phyloP scores from a whole-genome alignment of 1,140 invertebrate species.

The Acyrthosiphon pisum region DNA sequence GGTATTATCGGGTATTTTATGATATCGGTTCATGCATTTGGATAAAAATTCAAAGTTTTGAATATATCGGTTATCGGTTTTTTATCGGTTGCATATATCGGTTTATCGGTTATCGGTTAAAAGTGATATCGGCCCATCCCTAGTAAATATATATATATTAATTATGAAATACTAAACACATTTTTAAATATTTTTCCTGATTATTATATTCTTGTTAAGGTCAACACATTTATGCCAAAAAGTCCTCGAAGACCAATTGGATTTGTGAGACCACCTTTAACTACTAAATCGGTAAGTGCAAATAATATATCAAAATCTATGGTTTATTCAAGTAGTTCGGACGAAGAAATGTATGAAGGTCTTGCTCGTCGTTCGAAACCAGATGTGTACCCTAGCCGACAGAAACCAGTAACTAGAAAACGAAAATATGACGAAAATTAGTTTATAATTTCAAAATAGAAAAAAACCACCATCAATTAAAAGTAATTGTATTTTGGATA shows the following conservation, averaged over 20 bases:
- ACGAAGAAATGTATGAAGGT: constrained; percentile 53
- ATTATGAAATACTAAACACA: not conserved
- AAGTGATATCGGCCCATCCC: too few species aligned
- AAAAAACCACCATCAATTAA: constrained; percentile 32
- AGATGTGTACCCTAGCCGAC: constrained; percentile 27
- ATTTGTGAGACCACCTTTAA: constrained; percentile 48
- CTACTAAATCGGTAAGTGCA: constrained; percentile 40
- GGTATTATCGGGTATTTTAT: too few species aligned
- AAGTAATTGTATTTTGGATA: constrained; percentile 45
- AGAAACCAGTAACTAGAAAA: constrained; percentile 26
- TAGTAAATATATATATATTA: not conserved
- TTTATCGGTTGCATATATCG: too few species aligned
- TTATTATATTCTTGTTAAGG: not conserved
- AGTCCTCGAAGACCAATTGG: constrained; percentile 43
- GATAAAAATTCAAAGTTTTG: too few species aligned
- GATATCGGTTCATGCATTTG: too few species aligned
- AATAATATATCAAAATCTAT: constrained; percentile 47
- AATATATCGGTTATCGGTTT: too few species aligned
- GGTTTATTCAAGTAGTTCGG: constrained; percentile 21
- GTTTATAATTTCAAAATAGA: constrained; percentile 48
- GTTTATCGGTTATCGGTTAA: too few species aligned
- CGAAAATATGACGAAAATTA: too few species aligned
- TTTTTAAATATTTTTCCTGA: not conserved
- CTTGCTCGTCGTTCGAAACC: constrained; percentile 51
- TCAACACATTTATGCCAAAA: constrained; percentile 48